Base-by-base conservation (phyloP, 2,797 vertebrate species). In the Catharus ustulatus region DNA sequence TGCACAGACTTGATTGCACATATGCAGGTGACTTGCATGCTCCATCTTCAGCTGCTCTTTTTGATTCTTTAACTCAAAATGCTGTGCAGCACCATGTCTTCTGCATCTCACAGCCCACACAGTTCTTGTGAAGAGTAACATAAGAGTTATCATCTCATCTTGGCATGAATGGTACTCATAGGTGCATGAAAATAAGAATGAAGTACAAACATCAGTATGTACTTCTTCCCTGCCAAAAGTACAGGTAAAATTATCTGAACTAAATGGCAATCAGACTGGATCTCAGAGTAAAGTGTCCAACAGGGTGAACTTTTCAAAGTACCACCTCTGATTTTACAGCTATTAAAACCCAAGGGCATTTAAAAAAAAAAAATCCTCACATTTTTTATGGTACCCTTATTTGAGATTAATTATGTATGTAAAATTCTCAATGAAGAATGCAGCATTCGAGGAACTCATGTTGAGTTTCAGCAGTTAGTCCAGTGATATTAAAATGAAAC, bases 401-500 rank as follows among this genome's bases (percentile, higher is more conserved):
- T 94, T 85, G 73, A 92, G 73, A 96, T 87, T 96, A 96, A 97
- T 96, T 92, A 78, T 63, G 68, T 88, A 90, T 91, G 83, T 83
- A 84, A 96, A 96, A 93, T 88, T 87, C 84, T 77, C 58, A 79
- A 40, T 64, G 85, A 92, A 87, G 82, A 94, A 94, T 87, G 93
- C 89, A 90, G 92, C 76, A 90, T 95, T 93, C 27, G 42, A 95
- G 93, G 93, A 93, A 93, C 64, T 71, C 85, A 87, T 55, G 89
- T 95, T 75, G 94, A 87, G 86, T 96, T 97, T 96, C 89, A 84
- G 89, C 91, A 68, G 94, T 93, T 96, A 96, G 97, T 97, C 97
- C 97, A 92, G 95, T 61, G 79, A 76, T 93, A 96, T 94, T 96
- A 96, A 97, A 97, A 97, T 93, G 96, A 96, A 97, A 94, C 73